Conservation (phyloP, 2,797 vertebrate genomes). For the Buceros bicornis region DNA sequence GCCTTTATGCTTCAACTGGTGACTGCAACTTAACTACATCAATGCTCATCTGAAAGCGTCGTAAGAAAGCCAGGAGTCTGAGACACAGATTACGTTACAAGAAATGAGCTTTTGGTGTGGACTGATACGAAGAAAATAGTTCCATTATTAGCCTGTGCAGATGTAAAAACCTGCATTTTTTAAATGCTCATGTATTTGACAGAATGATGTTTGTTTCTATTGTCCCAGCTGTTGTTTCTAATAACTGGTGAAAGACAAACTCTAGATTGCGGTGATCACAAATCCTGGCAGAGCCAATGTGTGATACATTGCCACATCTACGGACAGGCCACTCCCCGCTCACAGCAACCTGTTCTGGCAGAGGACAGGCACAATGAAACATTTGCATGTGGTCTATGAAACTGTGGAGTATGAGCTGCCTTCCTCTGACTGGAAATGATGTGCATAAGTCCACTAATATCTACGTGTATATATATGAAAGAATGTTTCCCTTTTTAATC, state of each 20-base stretch:
- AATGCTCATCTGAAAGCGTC: conserved; percentile 33
- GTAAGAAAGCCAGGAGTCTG: conserved; percentile 45
- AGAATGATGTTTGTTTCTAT: background rate
- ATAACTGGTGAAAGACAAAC: background rate
- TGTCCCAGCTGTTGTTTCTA: background rate
- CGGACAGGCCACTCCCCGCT: background rate
- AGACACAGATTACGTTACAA: conserved; percentile 4
- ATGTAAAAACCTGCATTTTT: conserved; percentile 33
- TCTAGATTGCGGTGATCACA: background rate
- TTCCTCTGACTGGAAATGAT: background rate
- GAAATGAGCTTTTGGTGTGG: background rate
- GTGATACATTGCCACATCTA: background rate
- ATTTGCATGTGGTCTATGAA: background rate
- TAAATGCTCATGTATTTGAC: background rate
- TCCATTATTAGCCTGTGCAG: background rate
- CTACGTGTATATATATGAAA: background rate
- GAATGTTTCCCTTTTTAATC: background rate
- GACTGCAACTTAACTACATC: conserved; percentile 45
- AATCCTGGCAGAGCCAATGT: background rate
- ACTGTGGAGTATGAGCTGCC: background rate
- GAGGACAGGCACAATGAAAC: background rate
- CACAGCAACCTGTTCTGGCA: background rate
- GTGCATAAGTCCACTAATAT: background rate
- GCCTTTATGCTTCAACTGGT: conserved; percentile 47
- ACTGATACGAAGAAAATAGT: conserved; percentile 26